Base-by-base conservation (phyloP, 2,113 vertebrate genomes). In the Myotis brandtii region DNA sequence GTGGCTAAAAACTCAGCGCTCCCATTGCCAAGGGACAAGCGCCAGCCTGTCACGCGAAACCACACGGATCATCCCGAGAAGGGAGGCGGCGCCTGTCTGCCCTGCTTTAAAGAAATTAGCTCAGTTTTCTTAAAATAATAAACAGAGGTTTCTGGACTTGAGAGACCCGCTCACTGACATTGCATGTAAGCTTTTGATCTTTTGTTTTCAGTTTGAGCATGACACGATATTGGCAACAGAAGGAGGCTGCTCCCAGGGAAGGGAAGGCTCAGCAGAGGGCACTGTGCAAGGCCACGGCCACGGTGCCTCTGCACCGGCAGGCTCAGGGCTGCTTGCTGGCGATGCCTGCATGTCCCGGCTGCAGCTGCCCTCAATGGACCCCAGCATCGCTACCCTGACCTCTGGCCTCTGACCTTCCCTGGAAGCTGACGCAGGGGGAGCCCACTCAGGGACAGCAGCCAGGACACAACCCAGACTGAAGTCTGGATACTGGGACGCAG, bases 91-190 rank as follows among this genome's bases (percentile, higher is more conserved):
- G 52, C 43, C 92, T 80, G 96, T 37, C 62, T 95, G 81, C 84
- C 80, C 82, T 25, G 40, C 95, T 94, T 23, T 93, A 64, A 64
- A 96, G 37, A 92, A 96, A 97, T 90, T 17, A 94, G 69, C 67
- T 96, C 77, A 6, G 40, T n/a, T 91, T 95, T 56, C 91, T 82
- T 96, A 83, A 94, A 95, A 96, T 32, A 95, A 97, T 92, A 97
- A 97, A 88, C 27, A 97, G 66, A 97, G 97, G 6, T 56, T 93
- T 76, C 46, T 90, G 93, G 81, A 9, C 92, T 89, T 62, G 59
- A 66, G 56, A 48, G 87, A 2, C 12, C 84, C 69, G 93, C 48
- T 92, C 94, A 6, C n/a, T 67, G 32, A 81, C 32, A 67, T 67
- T 62, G 32, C 1, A 40, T 86, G 59, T 84, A 82, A 56, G 96